phyloP scores from a whole-genome alignment of 1,140 invertebrate species.

The Ylistrum balloti region DNA sequence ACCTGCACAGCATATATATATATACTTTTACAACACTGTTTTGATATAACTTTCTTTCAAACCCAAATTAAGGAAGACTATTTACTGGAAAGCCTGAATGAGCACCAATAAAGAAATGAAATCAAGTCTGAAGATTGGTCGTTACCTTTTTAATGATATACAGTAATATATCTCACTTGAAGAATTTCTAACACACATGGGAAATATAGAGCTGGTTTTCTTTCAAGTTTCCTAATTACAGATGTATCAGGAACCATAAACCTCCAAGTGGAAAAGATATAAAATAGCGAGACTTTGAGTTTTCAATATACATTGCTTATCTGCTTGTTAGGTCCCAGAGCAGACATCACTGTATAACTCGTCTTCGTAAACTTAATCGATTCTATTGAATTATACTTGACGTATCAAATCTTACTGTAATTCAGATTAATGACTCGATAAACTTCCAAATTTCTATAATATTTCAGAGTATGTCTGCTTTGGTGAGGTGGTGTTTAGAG shows the following conservation, averaged over 20 bases:
- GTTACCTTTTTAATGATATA: background rate
- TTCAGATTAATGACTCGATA: conserved; percentile 12
- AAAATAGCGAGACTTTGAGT: background rate
- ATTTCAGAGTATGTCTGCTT: background rate
- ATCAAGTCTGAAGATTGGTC: background rate
- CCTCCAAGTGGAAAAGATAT: background rate
- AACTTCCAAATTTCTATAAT: background rate
- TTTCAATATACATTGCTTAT: background rate
- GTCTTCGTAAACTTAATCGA: background rate
- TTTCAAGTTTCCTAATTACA: conserved; percentile 27
- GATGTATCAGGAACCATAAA: conserved; percentile 4
- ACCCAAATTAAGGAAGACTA: too few species aligned
- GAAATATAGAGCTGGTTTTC: background rate
- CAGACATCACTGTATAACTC: background rate
- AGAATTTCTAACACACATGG: background rate
- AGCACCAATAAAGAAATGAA: background rate
- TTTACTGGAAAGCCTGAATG: too few species aligned
- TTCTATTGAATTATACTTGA: background rate
- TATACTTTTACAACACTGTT: too few species aligned
- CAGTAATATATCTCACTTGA: background rate
- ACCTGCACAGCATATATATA: too few species aligned
- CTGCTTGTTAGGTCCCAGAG: background rate
- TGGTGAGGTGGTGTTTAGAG: background rate
- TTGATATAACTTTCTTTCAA: too few species aligned
- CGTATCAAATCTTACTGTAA: conserved; percentile 20